Evolutionary conservation across 2,888 invertebrate genomes (phyloP), one percentile per base, ranked within the genome.

Genomic region (Galerucella calmariensis): DNA sequence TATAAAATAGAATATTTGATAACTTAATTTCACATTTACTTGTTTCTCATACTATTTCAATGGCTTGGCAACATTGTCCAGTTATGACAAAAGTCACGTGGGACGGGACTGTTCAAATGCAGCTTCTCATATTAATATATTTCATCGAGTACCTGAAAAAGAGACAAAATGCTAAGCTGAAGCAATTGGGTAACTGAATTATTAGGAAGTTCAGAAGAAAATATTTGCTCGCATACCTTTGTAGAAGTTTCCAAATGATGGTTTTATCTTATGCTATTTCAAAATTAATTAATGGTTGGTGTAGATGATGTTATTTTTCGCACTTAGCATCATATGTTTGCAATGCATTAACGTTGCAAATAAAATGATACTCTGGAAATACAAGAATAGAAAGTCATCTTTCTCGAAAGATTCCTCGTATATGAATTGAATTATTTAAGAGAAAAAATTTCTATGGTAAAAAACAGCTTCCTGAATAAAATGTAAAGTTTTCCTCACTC

Each of bases 401-500:
- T 14, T 48, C 14, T 48, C 14, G 2, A 14, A 48, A 48, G 4
- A 11, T 12, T 1, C 48, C 48, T 48, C 35, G 48, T 11, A 48
- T 48, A 48, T 48, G 4, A 48, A 11, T 48, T 35, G 5, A 35
- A 35, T 27, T 35, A 35, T 41, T 6, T 41, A 8, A 41, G n/a
- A 51, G 8, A n/a, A 14, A 51, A 51, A n/a, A 14, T 51, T n/a
- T 14, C n/a, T 51, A 51, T 51, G 6, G 51, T 51, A 68, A 59
- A 61, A 11, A 61, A 76, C 75, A 81, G 79, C 76, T 78, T 80
- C 74, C 79, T 74, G 74, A 76, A 80, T 78, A 81, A 82, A 71
- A 71, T 81, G 82, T 82, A 79, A 79, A 81, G 79, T 81, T 81
- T 79, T 81, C 81, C 82, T 82, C 81, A 83, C 82, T 82, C 79